These are phyloP conservation scores for Budorcas taxicolor DNA, from an alignment of 2,113 vertebrate genomes.

Conservation along the genomic window DNA sequence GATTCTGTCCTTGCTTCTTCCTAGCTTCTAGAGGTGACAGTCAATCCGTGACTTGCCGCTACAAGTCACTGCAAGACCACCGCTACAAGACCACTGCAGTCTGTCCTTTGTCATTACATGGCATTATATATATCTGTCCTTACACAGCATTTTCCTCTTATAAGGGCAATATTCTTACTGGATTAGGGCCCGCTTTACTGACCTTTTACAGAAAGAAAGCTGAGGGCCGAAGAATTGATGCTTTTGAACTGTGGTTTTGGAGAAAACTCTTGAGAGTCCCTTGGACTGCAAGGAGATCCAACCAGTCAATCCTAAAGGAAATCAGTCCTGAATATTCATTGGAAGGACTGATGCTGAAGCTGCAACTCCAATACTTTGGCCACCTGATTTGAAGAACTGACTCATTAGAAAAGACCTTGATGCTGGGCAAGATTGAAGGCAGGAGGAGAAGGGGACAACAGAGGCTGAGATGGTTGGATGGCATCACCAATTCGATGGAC, in stretches of 20 bases:
- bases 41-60: neutral
- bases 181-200: neutral
- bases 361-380: neutral
- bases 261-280: neutral
- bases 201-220: neutral
- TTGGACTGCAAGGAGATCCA: neutral
- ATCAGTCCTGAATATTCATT: neutral
- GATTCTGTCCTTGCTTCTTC: neutral
- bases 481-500: neutral
- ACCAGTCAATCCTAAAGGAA: neutral
- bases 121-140: neutral
- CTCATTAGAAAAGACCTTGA: neutral
- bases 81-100: neutral
- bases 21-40: neutral
- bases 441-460: neutral
- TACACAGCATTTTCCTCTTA: neutral
- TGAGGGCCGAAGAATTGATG: neutral
- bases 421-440: neutral
- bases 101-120: neutral
- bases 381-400: neutral
- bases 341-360: neutral
- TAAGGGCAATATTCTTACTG: neutral
- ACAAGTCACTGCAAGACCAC: neutral
- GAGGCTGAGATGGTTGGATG: neutral
- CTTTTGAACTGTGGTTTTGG: neutral